Evolutionary conservation across 2,113 vertebrate species (phyloP), one percentile per base, ranked within the genome.

Genomic region (Peucedramus taeniatus): DNA sequence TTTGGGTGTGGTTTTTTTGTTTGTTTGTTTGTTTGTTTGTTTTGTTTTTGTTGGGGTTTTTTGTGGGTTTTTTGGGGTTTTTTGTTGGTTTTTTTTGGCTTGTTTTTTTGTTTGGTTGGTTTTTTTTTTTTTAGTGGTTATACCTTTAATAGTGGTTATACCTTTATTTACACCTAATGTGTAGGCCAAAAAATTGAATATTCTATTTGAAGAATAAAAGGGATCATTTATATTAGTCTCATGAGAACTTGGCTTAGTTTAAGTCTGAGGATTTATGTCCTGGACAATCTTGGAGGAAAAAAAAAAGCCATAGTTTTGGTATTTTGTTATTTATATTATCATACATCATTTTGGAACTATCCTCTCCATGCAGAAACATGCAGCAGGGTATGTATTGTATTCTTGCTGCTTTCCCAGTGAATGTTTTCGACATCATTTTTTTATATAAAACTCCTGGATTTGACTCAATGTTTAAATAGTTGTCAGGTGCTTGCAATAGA

Each of bases 401-500:
- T 93, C 74, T 37, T 40, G 11, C 33, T 79, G 11, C 59, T 65
- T 76, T 78, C 49, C 40, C 51, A 26, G 28, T 30, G 14, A 44
- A 83, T 39, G 56, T 90, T 94, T 86, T 81, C 57, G 23, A 1
- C 74, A 77, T 49, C 13, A n/a, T 89, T 95, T 87, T 83, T 49
- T 90, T 89, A 78, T 4, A 80, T 80, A 93, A 94, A 93, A 59
- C 72, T 93, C 61, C 71, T 83, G 65, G 80, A 75, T 88, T 82
- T 82, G 82, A 90, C 79, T 96, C 75, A 70, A 14, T 35, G 61
- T 82, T 90, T 81, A 87, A 95, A 92, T 84, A 84, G 88, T 81
- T 89, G 87, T 95, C 93, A 97, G 92, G 92, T 96, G 92, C 76
- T 90, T 68, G 80, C 92, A 33, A 30, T 84, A 53, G 86, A 78